Conservation (phyloP, 2,113 vertebrate species). For the Polyodon spathula region DNA sequence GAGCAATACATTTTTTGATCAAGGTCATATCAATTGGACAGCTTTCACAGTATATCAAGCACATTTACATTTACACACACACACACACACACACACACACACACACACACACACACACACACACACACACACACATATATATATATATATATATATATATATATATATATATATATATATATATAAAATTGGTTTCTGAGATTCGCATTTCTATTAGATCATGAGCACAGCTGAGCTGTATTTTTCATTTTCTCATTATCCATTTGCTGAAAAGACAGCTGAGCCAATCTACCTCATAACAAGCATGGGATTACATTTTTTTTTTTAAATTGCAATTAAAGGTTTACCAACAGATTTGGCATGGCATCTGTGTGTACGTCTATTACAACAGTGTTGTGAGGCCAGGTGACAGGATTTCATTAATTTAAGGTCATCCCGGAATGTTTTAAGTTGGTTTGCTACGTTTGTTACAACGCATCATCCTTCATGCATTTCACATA, state of each 20-base stretch:
- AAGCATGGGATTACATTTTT: background rate
- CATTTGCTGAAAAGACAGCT: background rate
- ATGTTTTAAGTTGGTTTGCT: no score
- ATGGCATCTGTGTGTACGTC: background rate
- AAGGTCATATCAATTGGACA: no score
- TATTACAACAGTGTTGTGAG: background rate
- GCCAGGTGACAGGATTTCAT: background rate
- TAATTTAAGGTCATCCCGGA: background rate
- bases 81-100: no score
- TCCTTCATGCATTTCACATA: no score
- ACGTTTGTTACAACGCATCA: no score
- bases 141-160: background rate
- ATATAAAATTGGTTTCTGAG: no score
- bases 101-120: no score
- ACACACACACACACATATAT: no score
- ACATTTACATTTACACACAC: no score
- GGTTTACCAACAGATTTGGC: background rate
- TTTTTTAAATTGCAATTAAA: background rate
- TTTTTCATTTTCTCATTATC: background rate
- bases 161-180: background rate
- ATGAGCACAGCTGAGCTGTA: background rate
- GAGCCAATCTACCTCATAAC: slow-evolving; percentile 1
- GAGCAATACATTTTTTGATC: no score
- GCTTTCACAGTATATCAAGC: no score
- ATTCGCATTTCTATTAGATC: no score